Base-by-base conservation (phyloP, 2,797 vertebrate genomes). In the Falco rusticolus region DNA sequence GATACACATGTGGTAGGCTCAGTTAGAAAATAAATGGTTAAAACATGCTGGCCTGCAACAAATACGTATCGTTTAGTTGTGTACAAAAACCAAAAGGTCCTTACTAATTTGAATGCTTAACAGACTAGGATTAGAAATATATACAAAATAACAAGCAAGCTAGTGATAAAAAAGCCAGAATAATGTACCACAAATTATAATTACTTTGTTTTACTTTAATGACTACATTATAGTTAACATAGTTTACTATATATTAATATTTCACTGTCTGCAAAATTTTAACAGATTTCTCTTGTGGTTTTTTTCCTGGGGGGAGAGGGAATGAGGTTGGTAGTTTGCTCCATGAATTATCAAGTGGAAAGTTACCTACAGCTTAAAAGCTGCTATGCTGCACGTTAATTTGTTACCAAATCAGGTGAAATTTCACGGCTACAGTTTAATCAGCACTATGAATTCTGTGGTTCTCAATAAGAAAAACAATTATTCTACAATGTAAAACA, bases 381-480 rank as follows among this genome's bases (percentile, higher is more conserved):
- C 56, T 92, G 93, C 63, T 60, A 37, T 3, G 33, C 61, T 78
- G 92, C 89, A 56, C 54, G 50, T 78, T 89, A 96, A 94, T 95
- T 96, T 80, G 70, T 84, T 95, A 94, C 84, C 86, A 96, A 89
- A 90, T 84, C 87, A 92, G 78, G 82, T 83, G 33, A 72, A 90
- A 34, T 76, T 57, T 37, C 63, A 22, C 50, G 84, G 65, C 64
- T 51, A 66, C 34, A 19, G 50, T 87, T 91, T 89, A 85, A 95
- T 72, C 87, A 87, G 84, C 57, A 45, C 53, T 31, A 39, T 24
- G n/a, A 19, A 13, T 64, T 84, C 68, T 71, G 89, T 75, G 65
- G 77, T n/a, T 82, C 48, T 90, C 82, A 81, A 20, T 41, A 81
- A 82, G 48, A 54, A 88, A 94, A 8, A 47, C 19, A 94, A 80